Conservation (phyloP, 2,797 vertebrate species). For the Peromyscus eremicus region DNA sequence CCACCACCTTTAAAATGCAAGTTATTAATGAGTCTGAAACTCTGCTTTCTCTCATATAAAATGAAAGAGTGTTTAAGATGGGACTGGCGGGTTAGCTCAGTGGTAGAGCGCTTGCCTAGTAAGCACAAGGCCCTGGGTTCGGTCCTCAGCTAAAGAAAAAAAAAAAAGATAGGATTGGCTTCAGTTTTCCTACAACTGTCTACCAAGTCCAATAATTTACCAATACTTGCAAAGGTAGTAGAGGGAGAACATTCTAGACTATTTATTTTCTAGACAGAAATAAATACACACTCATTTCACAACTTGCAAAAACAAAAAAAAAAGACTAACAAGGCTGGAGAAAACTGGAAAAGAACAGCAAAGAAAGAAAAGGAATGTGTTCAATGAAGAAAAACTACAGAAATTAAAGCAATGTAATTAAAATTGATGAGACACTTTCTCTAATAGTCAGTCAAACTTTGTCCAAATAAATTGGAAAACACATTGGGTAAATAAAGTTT, state of each 20-base stretch:
- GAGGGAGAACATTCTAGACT: accelerated
- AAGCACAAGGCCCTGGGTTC: too few relatives aligned
- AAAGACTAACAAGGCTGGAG: not conserved
- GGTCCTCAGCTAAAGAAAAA: too few relatives aligned
- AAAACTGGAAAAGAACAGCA: not conserved
- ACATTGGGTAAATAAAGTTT: not conserved
- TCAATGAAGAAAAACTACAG: not conserved
- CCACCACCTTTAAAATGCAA: not conserved
- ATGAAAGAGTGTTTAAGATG: not conserved
- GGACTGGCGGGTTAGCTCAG: too few relatives aligned
- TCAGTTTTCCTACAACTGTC: not conserved
- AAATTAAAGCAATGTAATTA: not conserved
- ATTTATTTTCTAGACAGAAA: not conserved
- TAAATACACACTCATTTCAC: not conserved
- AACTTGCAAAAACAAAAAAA: not conserved
- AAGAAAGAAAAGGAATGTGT: not conserved
- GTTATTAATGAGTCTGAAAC: not conserved
- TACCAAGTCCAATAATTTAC: not conserved
- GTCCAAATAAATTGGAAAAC: not conserved
- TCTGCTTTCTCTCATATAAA: not conserved
- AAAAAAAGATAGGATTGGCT: not conserved
- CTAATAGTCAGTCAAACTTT: not conserved
- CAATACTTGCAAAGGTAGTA: not conserved
- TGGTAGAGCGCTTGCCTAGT: too few relatives aligned
- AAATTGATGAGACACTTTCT: not conserved